Conservation (phyloP, 2,888 invertebrate species). For the Arrhopalites spinosus region DNA sequence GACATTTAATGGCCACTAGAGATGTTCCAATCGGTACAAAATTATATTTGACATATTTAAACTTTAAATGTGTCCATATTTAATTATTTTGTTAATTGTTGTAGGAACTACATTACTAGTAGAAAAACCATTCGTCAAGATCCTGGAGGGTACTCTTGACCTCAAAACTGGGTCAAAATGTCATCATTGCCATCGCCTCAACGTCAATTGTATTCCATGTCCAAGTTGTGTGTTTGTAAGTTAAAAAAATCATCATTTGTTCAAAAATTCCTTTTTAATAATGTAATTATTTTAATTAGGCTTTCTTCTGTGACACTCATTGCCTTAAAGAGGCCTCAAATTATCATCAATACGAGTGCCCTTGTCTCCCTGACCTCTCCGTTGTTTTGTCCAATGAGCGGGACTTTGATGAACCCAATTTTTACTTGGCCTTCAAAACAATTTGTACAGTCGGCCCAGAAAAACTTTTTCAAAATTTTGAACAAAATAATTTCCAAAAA, state of each 20-base stretch:
- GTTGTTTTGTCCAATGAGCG: not conserved
- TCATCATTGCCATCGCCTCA: conserved; percentile 44
- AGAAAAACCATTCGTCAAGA: conserved; percentile 47
- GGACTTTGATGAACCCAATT: not conserved
- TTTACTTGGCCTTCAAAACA: conserved; percentile 2
- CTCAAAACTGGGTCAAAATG: conserved; percentile 47
- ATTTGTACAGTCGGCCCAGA: conserved; percentile 18
- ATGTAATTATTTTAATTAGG: not conserved
- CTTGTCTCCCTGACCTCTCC: conserved; percentile 12
- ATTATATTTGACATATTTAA: conserved; percentile 5
- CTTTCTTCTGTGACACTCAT: conserved; percentile 13
- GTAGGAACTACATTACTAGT: conserved; percentile 47
- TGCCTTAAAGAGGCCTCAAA: not conserved
- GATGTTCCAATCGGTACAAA: conserved; percentile 49
- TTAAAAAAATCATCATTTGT: too few species aligned
- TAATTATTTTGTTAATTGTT: not conserved
- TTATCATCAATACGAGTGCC: conserved; percentile 24
- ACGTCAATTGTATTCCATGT: conserved; percentile 40
- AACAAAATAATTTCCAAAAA: not conserved
- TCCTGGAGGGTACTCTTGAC: conserved; percentile 42
- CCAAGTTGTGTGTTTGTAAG: conserved; percentile 48
- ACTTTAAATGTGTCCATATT: not conserved
- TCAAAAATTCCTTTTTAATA: too few species aligned
- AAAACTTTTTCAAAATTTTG: not conserved
- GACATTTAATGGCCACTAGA: conserved; percentile 45